A percentile compares a stretch with the other conserved stretches of the same genome.
phyloP scores from a whole-genome alignment of 2,888 invertebrate genomes.

The Orchesellides sinensis region DNA sequence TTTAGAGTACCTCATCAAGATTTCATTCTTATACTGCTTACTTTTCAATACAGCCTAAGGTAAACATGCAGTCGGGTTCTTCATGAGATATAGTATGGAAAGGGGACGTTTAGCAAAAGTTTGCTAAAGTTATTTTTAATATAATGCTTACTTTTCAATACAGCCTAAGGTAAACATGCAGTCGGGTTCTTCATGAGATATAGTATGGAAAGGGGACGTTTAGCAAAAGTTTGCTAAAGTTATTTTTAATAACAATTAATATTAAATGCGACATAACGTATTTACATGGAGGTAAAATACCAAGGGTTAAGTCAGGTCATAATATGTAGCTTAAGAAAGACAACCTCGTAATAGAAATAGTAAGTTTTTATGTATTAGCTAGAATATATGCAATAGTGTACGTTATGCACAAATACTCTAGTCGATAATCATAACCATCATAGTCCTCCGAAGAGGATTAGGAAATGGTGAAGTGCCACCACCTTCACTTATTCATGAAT shows the following conservation, averaged over 20 bases:
- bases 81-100: not conserved
- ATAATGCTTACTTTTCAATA: too few relatives aligned
- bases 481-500: slow-evolving; percentile 11
- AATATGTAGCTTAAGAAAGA: too few relatives aligned
- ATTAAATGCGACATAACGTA: not conserved
- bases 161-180: not conserved
- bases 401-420: not conserved
- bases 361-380: too few relatives aligned
- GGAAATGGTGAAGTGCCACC: slow-evolving; percentile 5
- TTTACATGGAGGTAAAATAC: not conserved
- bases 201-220: too few relatives aligned
- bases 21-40: too few relatives aligned
- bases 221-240: not conserved
- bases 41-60: not conserved
- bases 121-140: too few relatives aligned
- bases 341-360: too few relatives aligned
- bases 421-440: slow-evolving; percentile 36
- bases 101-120: not conserved
- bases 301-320: too few relatives aligned
- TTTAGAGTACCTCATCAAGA: slow-evolving; percentile 15
- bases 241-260: not conserved
- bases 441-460: slow-evolving; percentile 13
- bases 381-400: too few relatives aligned
- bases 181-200: not conserved
- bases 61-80: not conserved